Evolutionary conservation across 2,888 invertebrate species (phyloP), one percentile per base, ranked within the genome.

Genomic region (Trimorus sp.): DNA sequence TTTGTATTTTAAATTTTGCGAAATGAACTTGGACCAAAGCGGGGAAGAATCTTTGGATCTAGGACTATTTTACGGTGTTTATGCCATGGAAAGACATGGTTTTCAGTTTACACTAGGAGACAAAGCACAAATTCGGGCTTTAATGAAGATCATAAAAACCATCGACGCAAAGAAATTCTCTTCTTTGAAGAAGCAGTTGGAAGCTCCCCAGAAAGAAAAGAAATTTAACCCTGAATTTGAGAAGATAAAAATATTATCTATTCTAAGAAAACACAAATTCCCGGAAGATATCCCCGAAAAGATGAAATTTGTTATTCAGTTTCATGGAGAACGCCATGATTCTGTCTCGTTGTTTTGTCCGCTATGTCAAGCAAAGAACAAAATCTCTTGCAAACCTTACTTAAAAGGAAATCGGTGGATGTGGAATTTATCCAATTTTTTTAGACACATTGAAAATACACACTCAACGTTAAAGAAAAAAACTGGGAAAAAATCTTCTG

Each of bases 51-150:
- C 12, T 8, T 7, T n/a, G 6, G 49, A 49, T 49, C 49, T n/a
- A 49, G 49, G 49, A 49, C 49, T 49, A 7, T 12, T 49, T 12
- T 49, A 49, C 14, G 49, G 49, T 12, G n/a, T 49, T 49, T 49
- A 49, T 49, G 49, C 49, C 12, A 8, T 49, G 12, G n/a, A 49
- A 1, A 49, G 49, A 49, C 12, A 49, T 14, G 14, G 3, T 11
- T 49, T 49, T 14, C 11, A 49, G 14, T 49, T 49, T 49, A 49
- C 49, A 12, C 11, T 49, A 49, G 49, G 49, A 6, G 49, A 49
- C n/a, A 49, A 49, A 14, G 49, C 49, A 11, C 12, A 49, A 8
- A n/a, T 49, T n/a, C 49, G n/a, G 12, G 12, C 7, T 12, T 7
- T 49, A 49, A 7, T 49, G n/a, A 12, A 49, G n/a, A 49, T 49